Evolutionary conservation across 2,797 vertebrate species (phyloP), one percentile per base, ranked within the genome.

Genomic region (Gymnothorax javanicus): DNA sequence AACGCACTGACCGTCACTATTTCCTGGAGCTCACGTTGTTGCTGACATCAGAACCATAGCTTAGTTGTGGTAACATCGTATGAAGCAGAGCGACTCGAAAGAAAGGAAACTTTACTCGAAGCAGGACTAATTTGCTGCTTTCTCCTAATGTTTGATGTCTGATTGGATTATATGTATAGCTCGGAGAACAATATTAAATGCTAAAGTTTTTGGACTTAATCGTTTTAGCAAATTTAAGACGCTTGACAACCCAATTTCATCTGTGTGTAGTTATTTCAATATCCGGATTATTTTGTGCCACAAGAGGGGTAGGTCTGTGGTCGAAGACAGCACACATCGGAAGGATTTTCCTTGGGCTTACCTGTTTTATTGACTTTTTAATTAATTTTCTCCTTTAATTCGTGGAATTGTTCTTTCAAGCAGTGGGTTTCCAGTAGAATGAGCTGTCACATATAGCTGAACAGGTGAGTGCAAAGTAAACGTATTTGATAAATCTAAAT

Each of bases 11-110:
- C 93, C 95, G 95, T 95, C 95, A 95, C 92, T 90, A 86, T 91
- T 95, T 96, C 94, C 95, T 94, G 94, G 87, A 92, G 89, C 91
- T 94, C 91, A 94, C 94, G 94, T 93, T 92, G 89, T 17, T 90
- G 91, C 88, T 94, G 94, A 95, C 94, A 85, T 95, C 95, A 94
- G 94, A 94, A 88, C 92, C 93, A 87, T 90, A 91, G 91, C 91
- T 94, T 91, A 81, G 77, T 81, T 54, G 9, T 88, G 91, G 91
- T 88, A 79, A 91, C 88, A 54, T 86, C 88, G 64, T 88, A n/a
- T 79, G 27, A 54, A 88, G 93, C 92, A 88, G 87, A 23, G 90
- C 89, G 89, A 60, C 83, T 88, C 89, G 90, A 90, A 89, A 73
- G 83, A 83, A 57, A 67, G 60, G 60, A 94, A 96, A 96, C 93